These are phyloP conservation scores for Phlogophora meticulosa DNA, from an alignment of 2,888 invertebrate species.

Conservation along the genomic window DNA sequence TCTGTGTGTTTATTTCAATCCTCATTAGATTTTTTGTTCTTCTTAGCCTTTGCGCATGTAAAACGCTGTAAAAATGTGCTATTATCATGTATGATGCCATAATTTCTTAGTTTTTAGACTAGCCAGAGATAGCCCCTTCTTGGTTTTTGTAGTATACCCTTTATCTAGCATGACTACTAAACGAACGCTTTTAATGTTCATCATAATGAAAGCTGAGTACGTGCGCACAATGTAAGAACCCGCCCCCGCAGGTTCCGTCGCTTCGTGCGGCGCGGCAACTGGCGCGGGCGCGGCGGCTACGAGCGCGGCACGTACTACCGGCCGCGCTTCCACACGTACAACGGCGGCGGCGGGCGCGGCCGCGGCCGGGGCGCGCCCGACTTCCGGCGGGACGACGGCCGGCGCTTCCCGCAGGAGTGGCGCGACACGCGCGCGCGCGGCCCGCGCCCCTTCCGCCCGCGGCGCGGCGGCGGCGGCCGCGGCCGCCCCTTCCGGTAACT, in stretches of 20 bases:
- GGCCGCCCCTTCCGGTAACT: conserved; percentile 88
- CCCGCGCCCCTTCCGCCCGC: conserved; percentile 84
- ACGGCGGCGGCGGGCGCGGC: conserved; percentile 91
- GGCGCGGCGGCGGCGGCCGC: conserved; percentile 83
- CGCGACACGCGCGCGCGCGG: conserved; percentile 82
- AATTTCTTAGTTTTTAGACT: background rate
- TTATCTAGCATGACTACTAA: conserved; percentile 41
- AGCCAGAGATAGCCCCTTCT: background rate
- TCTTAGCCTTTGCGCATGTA: conserved; percentile 8
- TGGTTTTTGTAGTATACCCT: conserved; percentile 30
- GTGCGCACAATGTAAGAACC: conserved; percentile 8
- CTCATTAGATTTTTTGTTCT: conserved; percentile 12
- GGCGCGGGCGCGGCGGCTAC: conserved; percentile 91
- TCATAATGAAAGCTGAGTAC: conserved; percentile 1
- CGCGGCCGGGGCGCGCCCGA: conserved; percentile 85
- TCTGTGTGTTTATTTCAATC: conserved; percentile 41
- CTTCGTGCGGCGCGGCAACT: conserved; percentile 88
- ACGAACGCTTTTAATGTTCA: conserved; percentile 35
- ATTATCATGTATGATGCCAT: conserved; percentile 2
- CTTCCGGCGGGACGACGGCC: conserved; percentile 83
- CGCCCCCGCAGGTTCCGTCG: conserved; percentile 77
- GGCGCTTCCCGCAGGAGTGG: conserved; percentile 81
- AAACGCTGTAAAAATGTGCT: conserved; percentile 5
- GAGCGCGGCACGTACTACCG: conserved; percentile 95
- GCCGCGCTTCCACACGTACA: conserved; percentile 94